Conservation (phyloP, 2,888 invertebrate species). For the Buathra laborator region DNA sequence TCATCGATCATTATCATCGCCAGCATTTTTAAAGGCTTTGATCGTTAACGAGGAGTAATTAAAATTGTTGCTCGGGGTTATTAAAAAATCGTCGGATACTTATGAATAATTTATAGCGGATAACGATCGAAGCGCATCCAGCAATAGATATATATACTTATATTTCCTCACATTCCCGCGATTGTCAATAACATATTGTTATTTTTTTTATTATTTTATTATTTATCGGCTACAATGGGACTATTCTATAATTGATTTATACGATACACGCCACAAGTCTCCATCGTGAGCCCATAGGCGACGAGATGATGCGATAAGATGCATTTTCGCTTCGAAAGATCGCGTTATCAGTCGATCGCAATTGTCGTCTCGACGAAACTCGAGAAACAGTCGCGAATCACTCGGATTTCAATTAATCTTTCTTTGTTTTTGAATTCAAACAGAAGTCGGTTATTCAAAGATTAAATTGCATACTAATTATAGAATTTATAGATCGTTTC, state of each 20-base stretch:
- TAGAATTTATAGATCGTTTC: no score
- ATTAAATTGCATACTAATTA: no score
- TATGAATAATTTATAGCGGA: slow-evolving; percentile 64
- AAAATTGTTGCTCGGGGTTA: slow-evolving; percentile 44
- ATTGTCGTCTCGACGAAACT: no score
- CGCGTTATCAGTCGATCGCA: no score
- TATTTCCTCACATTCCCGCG: slow-evolving; percentile 22
- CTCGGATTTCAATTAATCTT: no score
- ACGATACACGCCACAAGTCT: no score
- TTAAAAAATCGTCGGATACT: slow-evolving; percentile 60
- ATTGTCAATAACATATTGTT: slow-evolving; percentile 40
- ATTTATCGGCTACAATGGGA: background rate
- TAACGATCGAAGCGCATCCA: slow-evolving; percentile 61
- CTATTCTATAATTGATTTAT: background rate
- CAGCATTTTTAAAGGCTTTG: slow-evolving; percentile 50
- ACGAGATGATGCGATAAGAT: no score
- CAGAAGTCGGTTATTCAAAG: no score
- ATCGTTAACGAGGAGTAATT: slow-evolving; percentile 60
- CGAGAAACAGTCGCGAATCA: no score
- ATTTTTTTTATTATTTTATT: slow-evolving; percentile 1
- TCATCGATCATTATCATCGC: slow-evolving; percentile 44
- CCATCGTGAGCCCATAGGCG: no score
- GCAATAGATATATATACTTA: slow-evolving; percentile 1
- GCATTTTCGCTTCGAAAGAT: no score
- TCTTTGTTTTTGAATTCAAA: no score